Evolutionary conservation across 2,113 vertebrate genomes (phyloP), one percentile per base, ranked within the genome.

Genomic region (Anolis sagrei): DNA sequence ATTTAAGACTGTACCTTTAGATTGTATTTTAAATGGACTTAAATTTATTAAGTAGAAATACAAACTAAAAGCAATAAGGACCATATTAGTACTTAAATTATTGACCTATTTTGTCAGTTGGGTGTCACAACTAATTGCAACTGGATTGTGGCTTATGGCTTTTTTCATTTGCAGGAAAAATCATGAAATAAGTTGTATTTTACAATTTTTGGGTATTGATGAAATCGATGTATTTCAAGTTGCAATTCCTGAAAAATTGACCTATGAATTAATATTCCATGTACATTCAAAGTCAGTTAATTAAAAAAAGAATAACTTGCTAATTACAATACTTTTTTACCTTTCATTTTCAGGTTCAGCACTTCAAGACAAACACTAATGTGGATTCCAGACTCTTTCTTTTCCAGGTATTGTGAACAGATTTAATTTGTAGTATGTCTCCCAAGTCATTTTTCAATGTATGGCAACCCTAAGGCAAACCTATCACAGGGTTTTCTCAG

Each of bases 301-400:
- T 51, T 51, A 5, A 36, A 27, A 64, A 78, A 34, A 1, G 39
- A 73, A 29, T 11, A 14, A 25, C 10, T 58, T 39, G 0, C n/a
- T 74, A 19, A 6, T 27, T 86, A 25, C 88, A 88, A 1, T 9
- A 13, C 0, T 77, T 87, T 54, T 82, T 88, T 70, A 39, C 69
- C 93, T 91, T 92, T n/a, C 32, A 86, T 89, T 92, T 92, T 23
- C 89, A 99, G 99, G 90, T 99, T 99, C 95, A 98, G 98, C 96
- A 99, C 99, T 85, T 99, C 99, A 90, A 97, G 98, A 90, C 99
- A 99, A 95, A 99, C 99, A 72, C 96, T 99, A 34, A 99, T 97
- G 97, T 99, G 99, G 99, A 98, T 99, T 96, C 98, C 99, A 90
- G 99, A 99, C 94, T 99, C 98, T 8, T 99, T 99, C 96, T 99